Evolutionary conservation across 2,113 vertebrate species (phyloP), one percentile per base, ranked within the genome.

Genomic region (Siniperca knerii): DNA sequence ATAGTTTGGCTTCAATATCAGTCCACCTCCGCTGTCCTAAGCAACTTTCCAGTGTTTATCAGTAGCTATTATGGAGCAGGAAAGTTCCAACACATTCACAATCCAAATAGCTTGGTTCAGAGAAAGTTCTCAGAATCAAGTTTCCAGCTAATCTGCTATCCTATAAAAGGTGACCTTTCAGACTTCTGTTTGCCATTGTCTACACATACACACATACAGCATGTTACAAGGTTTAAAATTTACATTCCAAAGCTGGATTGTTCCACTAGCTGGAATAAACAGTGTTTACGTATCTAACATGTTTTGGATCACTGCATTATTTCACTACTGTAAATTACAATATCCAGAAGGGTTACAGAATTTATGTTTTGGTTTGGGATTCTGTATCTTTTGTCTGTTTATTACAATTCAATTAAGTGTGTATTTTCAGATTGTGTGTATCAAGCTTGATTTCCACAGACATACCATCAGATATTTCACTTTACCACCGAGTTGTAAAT

Each of bases 31-130:
- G 11, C 12, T 52, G 8, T 58, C 58, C 20, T 25, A 9, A n/a
- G 16, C 25, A 62, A 4, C 29, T 55, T 18, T 72, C 16, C 37
- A 58, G 9, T 21, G 75, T 84, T 67, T 18, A 76, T 64, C 48
- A 29, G 52, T 10, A 35, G 16, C 57, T 64, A 46, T 20, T 67
- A 35, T 75, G 33, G 15, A 9, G 7, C 4, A 29, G 44, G 12
- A 68, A 35, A 23, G 35, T 81, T 80, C 23, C 44, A 61, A n/a
- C 37, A n/a, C 20, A 54, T 82, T 64, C 74, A 69, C 8, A 58
- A 50, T 58, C 69, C 29, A 33, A 75, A 75, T 42, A 85, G 37
- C 54, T 57, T 35, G 3, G 40, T 67, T 61, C 10, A 8, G 18
- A 79, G 9, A 35, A 37, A 58, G 23, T 65, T 60, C 16, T 33